A percentile compares a stretch with the other conserved stretches of the same genome.
Conservation (phyloP, 2,797 vertebrate species). For the Eulemur mongoz region DNA sequence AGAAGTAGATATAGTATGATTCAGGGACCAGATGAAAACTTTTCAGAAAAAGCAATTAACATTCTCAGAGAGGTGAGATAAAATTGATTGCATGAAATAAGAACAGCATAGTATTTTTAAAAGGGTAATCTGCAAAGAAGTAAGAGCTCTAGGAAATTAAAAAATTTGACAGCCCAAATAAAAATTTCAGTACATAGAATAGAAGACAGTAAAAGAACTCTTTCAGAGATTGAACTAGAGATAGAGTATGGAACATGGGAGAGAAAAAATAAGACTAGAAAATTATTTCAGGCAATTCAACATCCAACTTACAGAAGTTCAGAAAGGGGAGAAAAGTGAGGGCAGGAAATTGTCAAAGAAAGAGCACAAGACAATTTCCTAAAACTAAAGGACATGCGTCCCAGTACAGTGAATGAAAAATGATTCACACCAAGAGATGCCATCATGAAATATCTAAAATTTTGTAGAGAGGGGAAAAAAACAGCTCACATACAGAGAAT, state of each 20-base stretch:
- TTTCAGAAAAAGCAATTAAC: not conserved
- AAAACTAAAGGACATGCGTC: not conserved
- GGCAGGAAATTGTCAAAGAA: conserved; percentile 9
- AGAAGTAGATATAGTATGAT: not conserved
- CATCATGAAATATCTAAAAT: not conserved
- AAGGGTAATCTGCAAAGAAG: conserved; percentile 7
- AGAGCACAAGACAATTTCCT: not conserved
- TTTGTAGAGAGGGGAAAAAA: not conserved
- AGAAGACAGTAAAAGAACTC: not conserved
- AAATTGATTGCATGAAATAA: not conserved
- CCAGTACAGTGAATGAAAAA: not conserved
- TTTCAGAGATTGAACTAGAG: not conserved
- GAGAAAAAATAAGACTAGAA: not conserved
- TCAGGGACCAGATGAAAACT: not conserved
- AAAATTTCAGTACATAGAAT: not conserved
- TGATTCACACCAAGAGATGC: not conserved
- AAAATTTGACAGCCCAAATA: not conserved
- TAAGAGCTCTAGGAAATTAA: not conserved
- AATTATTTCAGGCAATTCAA: conserved; percentile 8
- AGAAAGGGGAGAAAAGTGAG: not conserved
- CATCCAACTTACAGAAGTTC: not conserved
- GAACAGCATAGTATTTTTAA: not conserved
- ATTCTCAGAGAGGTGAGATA: conserved; percentile 22
- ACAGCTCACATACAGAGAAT: not conserved
- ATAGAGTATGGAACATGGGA: not conserved